Evolutionary conservation across 2,113 vertebrate genomes (phyloP), one percentile per base, ranked within the genome.

Genomic region (Thinocorus orbignyianus): DNA sequence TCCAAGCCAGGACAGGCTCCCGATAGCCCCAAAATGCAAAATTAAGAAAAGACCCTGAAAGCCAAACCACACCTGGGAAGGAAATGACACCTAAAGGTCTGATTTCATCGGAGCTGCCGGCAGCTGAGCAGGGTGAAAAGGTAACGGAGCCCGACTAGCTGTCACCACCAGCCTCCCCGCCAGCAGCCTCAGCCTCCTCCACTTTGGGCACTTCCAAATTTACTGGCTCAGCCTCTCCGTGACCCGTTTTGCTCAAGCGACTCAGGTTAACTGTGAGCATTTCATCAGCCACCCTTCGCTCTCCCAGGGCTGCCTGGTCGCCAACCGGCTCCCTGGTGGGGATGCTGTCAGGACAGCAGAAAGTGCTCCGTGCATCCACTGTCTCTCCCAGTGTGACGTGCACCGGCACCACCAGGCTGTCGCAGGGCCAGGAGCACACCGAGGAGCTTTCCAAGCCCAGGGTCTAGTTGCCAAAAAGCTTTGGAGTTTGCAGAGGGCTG

Each of bases 401-500:
- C 58, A 16, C 35, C 0, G 0, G 48, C 68, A 17, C 39, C 9
- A 2, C 64, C 0, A 0, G 33, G 62, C 52, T 89, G 72, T 76
- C 10, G 1, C n/a, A 10, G 54, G 33, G 20, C 35, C 49, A 2
- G 1, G 49, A 78, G 65, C 6, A 9, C 37, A 13, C 30, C 0
- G 0, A 55, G 33, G 26, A 2, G 1, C 33, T 70, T 65, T 39
- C 69, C 77, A 54, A 33, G 20, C 49, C 60, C 0, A 0, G 84
- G 28, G 41, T 74, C n/a, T 26, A 5, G 41, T 44, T 2, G 1
- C 37, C 81, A 54, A 44, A 86, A 87, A 49, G 10, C 73, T 74
- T 8, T 9, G 0, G 13, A 49, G 33, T 52, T 84, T 57, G 69
- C 68, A 52, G 77, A 84, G 65, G 55, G 37, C 69, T 52, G 35